phyloP scores from a whole-genome alignment of 2,113 vertebrate genomes.

The Lamprologus callipterus region DNA sequence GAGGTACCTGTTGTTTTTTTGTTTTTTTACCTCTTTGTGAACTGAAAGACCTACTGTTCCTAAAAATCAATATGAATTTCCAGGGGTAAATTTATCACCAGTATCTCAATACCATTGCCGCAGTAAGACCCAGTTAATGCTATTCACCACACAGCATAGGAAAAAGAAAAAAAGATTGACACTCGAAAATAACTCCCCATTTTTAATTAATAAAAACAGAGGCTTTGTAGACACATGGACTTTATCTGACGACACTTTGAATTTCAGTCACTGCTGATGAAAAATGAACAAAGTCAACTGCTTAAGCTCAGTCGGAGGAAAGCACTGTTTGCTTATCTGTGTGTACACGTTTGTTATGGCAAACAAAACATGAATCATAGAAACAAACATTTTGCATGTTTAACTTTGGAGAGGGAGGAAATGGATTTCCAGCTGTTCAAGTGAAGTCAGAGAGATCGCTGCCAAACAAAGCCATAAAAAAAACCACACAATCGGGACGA shows the following conservation, averaged over 20 bases:
- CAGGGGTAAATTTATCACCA: background rate
- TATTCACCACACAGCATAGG: background rate
- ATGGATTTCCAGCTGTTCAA: slow-evolving; percentile 35
- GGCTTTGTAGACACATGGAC: background rate
- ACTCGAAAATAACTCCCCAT: background rate
- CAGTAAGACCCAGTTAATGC: background rate
- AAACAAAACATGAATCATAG: slow-evolving; percentile 45
- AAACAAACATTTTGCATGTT: slow-evolving; percentile 44
- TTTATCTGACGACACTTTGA: background rate
- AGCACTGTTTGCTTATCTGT: slow-evolving; percentile 16
- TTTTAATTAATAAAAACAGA: background rate
- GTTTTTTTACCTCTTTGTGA: background rate
- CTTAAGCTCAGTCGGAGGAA: background rate
- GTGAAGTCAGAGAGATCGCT: slow-evolving; percentile 11
- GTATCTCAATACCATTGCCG: background rate
- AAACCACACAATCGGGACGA: background rate
- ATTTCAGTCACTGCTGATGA: background rate
- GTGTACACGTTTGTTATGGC: background rate
- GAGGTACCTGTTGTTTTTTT: background rate
- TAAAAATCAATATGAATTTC: background rate
- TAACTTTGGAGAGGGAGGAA: background rate
- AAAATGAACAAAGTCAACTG: slow-evolving; percentile 2
- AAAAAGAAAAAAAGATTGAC: background rate
- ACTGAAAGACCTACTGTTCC: background rate
- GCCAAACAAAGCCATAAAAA: slow-evolving; percentile 8